Evolutionary conservation across 1,140 invertebrate genomes (phyloP), one percentile per base, ranked within the genome.

Genomic region (Mycetomoellerius zeteki): DNA sequence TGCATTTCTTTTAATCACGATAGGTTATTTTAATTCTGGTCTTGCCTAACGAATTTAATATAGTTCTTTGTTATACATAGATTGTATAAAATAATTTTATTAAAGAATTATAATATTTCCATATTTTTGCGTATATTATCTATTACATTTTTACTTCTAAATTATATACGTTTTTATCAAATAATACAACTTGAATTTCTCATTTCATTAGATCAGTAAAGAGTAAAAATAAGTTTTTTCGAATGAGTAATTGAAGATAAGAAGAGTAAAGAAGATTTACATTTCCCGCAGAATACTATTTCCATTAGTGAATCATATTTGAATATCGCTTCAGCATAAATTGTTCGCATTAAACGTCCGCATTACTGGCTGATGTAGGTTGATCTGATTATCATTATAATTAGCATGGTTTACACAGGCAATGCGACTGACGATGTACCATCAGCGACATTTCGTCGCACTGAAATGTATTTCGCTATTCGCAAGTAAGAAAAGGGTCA

Each of bases 401-500:
- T 81, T 71, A 71, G 54, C 65, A 56, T 24, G 30, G 16, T 27
- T 81, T 71, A 81, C 62, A 21, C 43, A 19, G 24, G 10, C 19
- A 50, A 47, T 71, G 19, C 16, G 50, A 71, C 54, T 56, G 78
- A 37, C 21, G n/a, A 54, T 37, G 64, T 37, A 37, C 14, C 16
- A 7, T 1, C 47, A 21, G 33, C 37, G 54, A 37, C 56, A 81
- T 72, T 81, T 72, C 69, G 24, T 75, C 37, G 80, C 67, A 43
- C 33, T 12, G 7, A 71, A 71, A 43, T 24, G 37, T 33, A 37
- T 56, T 30, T 81, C 37, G 30, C 24, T 10, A 60, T 47, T 75
- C n/a, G 43, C 54, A 60, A 33, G 60, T 43, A 65, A 84, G 80
- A 75, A 84, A 75, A 81, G 78, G 65, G 21, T 81, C 50, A 58